Conservation (phyloP, 2,113 vertebrate species). For the Oreochromis spilurus region DNA sequence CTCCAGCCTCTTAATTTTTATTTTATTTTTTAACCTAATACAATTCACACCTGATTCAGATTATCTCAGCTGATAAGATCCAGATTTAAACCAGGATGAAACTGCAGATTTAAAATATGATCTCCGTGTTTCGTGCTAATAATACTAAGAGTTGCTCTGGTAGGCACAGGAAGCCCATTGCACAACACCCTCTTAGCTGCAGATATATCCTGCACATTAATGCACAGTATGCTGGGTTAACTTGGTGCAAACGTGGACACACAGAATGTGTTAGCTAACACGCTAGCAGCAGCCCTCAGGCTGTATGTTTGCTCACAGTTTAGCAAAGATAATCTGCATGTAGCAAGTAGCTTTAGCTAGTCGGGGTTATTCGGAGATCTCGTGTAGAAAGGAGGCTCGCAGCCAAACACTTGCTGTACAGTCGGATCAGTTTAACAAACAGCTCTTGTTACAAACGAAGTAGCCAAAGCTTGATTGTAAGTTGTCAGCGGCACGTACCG, state of each 20-base stretch:
- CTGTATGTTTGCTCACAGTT: background rate
- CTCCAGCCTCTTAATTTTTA: background rate
- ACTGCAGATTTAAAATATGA: background rate
- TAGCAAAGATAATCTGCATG: constrained; percentile 5
- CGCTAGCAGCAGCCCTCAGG: constrained; percentile 7
- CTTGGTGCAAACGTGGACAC: constrained; percentile 33
- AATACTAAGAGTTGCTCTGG: background rate
- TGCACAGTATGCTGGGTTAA: background rate
- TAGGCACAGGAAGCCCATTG: background rate
- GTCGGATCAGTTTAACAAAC: background rate
- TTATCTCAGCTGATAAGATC: background rate
- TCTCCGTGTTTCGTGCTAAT: background rate
- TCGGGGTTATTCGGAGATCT: background rate
- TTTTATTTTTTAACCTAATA: background rate
- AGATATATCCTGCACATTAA: background rate
- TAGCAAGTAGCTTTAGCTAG: background rate
- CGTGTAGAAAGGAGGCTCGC: background rate
- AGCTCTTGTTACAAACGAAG: background rate
- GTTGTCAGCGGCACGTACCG: constrained; percentile 28
- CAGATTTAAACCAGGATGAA: background rate
- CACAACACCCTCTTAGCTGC: background rate
- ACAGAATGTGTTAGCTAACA: background rate
- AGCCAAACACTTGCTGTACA: background rate
- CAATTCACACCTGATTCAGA: background rate
- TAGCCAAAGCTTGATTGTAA: background rate